Conservation (phyloP, 2,113 vertebrate genomes). For the Hirundichthys speculiger region DNA sequence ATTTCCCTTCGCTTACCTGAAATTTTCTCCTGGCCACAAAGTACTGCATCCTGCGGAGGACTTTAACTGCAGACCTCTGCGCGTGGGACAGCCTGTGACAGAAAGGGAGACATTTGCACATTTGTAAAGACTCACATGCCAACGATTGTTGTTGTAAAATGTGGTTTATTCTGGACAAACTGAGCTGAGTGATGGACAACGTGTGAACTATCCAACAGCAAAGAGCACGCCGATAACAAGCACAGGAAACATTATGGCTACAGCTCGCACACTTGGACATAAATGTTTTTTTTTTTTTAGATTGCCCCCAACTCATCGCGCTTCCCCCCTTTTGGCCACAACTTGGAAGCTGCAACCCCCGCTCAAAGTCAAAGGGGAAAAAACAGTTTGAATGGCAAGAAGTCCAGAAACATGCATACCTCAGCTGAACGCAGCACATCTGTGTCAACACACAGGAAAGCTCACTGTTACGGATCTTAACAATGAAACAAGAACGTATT, state of each 20-base stretch:
- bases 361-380: conserved; percentile 34
- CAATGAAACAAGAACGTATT: conserved; percentile 53
- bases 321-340: conserved; percentile 5
- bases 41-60: conserved; percentile 90
- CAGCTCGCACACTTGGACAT: background rate
- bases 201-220: background rate
- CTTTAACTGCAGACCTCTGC: conserved; percentile 87
- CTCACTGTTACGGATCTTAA: conserved; percentile 46
- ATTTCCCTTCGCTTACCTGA: conserved; percentile 80
- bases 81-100: conserved; percentile 85
- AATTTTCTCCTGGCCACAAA: conserved; percentile 91
- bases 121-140: background rate
- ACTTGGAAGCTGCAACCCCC: conserved; percentile 19
- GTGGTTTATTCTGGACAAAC: too few relatives aligned
- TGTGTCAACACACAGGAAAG: conserved; percentile 67
- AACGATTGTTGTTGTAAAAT: conserved; percentile 4
- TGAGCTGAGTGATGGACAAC: conserved; percentile 4
- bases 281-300: too few relatives aligned
- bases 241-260: background rate
- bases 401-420: conserved; percentile 46
- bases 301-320: background rate
- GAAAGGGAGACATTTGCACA: conserved; percentile 30
- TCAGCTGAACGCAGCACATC: conserved; percentile 60
- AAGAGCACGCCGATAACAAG: conserved; percentile 1
- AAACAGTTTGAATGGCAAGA: conserved; percentile 39